Evolutionary conservation across 53 echinoderm and acorn worm genomes (phyloP).

Genomic region (Echinarachnius parma): DNA sequence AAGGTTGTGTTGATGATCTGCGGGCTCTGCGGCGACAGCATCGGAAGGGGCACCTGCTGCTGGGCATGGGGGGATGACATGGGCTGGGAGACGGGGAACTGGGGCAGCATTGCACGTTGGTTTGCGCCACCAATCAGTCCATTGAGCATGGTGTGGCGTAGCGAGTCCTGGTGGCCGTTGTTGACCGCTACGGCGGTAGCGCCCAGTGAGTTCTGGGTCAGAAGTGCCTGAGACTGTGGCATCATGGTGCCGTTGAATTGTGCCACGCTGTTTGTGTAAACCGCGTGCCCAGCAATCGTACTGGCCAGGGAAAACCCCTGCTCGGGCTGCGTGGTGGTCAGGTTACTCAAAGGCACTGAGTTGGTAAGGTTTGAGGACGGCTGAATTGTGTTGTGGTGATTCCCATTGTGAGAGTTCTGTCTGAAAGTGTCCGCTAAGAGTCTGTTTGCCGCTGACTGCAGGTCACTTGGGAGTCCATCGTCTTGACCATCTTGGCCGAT

Average conservation of each 20-base stretch:
- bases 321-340: slow-evolving; percentile 16
- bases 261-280: slow-evolving; percentile 35
- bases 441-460: slow-evolving; percentile 88
- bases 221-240: slow-evolving; percentile 34
- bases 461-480: slow-evolving; percentile 87
- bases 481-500: slow-evolving; percentile 63
- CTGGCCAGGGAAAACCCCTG: slow-evolving; percentile 40
- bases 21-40: slow-evolving; percentile 72
- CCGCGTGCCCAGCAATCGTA: slow-evolving; percentile 12
- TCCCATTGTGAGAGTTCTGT: slow-evolving; percentile 69
- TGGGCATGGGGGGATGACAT: slow-evolving; percentile 43
- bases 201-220: slow-evolving; percentile 22
- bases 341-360: slow-evolving; percentile 78
- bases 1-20: slow-evolving; percentile 56
- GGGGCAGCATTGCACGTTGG: slow-evolving; percentile 60
- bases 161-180: slow-evolving; percentile 37
- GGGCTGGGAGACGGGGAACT: slow-evolving; percentile 48
- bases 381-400: slow-evolving; percentile 52
- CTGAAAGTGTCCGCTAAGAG: slow-evolving; percentile 84
- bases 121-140: slow-evolving; percentile 33
- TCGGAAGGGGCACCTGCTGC: slow-evolving; percentile 58
- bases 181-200: slow-evolving; percentile 24
- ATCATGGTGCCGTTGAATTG: slow-evolving; percentile 35
- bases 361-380: slow-evolving; percentile 74
- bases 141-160: slow-evolving; percentile 53